phyloP scores from a whole-genome alignment of 2,888 invertebrate genomes.

The Rhorus exstirpatorius region DNA sequence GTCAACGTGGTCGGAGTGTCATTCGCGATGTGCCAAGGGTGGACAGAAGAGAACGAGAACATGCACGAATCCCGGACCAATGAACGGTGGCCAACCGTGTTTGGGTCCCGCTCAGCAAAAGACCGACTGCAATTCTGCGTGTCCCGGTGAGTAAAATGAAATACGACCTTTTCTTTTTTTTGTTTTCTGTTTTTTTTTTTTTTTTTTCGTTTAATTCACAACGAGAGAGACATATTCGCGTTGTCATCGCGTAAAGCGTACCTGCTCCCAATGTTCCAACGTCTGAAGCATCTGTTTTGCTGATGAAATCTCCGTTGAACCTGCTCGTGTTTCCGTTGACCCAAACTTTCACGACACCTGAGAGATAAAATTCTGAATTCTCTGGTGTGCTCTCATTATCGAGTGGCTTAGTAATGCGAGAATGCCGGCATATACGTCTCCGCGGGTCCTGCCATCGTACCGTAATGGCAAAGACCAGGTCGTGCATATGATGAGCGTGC shows the following conservation, averaged over 20 bases:
- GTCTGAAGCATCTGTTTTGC: conserved; percentile 15
- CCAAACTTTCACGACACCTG: conserved; percentile 61
- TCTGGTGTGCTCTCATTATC: conserved; percentile 43
- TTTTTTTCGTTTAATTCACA: background rate
- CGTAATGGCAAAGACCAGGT: conserved; percentile 48
- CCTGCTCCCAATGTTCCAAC: conserved; percentile 15
- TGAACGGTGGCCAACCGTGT: conserved; percentile 96
- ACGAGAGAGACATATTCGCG: background rate
- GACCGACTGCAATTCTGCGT: conserved; percentile 90
- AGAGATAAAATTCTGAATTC: conserved; percentile 57
- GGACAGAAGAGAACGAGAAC: conserved; percentile 93
- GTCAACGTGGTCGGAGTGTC: conserved; percentile 95
- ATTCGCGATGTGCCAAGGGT: conserved; percentile 92
- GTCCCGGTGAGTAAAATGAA: conserved; percentile 81
- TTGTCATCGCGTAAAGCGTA: conserved; percentile 2
- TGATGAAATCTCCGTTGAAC: conserved; percentile 23
- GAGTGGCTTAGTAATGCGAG: conserved; percentile 8
- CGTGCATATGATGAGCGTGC: conserved; percentile 51
- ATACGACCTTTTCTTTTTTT: background rate
- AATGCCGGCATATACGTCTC: background rate
- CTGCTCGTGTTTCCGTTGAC: conserved; percentile 59
- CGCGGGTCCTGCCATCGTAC: conserved; percentile 23
- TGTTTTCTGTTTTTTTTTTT: background rate
- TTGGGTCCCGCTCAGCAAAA: conserved; percentile 94
- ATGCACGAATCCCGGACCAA: conserved; percentile 96